These are phyloP conservation scores for Aphrocallistes beatrix DNA, from an alignment of 37 sponge, comb jelly and placozoan genomes.

Conservation along the genomic window DNA sequence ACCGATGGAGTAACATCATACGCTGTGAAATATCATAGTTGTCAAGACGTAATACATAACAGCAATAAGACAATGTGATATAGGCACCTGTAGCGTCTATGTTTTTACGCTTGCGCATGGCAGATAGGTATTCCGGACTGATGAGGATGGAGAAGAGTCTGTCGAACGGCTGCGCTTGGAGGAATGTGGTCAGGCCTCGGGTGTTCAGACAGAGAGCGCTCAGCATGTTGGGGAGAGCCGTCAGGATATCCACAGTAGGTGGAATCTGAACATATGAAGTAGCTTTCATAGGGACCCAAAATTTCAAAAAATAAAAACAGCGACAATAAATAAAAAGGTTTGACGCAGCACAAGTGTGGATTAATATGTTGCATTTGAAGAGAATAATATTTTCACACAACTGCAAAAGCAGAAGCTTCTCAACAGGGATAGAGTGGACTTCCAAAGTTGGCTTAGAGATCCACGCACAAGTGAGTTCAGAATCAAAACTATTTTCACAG, in stretches of 20 bases:
- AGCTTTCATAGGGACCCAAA: not conserved
- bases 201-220: constrained; percentile 94
- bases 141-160: constrained; percentile 79
- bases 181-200: constrained; percentile 62
- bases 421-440: constrained; percentile 23
- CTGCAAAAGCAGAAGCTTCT: not conserved
- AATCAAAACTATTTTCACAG: constrained; percentile 36
- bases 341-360: no score
- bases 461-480: constrained; percentile 39
- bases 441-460: constrained; percentile 46
- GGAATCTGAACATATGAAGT: constrained; percentile 44
- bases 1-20: constrained; percentile 70
- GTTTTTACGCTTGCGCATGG: constrained; percentile 75
- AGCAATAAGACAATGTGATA: not conserved
- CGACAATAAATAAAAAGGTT: not conserved
- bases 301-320: not conserved
- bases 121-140: constrained; percentile 72
- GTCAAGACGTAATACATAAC: no score
- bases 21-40: no score
- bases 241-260: constrained; percentile 77
- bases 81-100: not conserved
- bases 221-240: constrained; percentile 79
- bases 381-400: not conserved
- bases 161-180: constrained; percentile 75
- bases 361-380: not conserved